Conservation (phyloP, 2,113 vertebrate species). For the Vanacampus margaritifer region DNA sequence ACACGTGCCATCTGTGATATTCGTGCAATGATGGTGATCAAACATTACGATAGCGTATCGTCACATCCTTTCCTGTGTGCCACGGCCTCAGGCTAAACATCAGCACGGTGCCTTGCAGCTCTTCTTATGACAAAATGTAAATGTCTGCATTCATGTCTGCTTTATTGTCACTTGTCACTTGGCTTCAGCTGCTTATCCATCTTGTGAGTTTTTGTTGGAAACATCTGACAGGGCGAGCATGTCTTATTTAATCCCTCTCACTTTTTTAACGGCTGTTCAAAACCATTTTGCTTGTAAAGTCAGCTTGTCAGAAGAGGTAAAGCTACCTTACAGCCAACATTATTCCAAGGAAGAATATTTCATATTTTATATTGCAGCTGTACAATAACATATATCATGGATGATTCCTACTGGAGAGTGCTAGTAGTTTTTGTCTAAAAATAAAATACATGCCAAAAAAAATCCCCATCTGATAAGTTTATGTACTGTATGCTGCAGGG, state of each 20-base stretch:
- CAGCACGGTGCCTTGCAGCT: slow-evolving; percentile 49
- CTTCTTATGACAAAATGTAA: slow-evolving; percentile 63
- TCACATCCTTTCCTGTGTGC: slow-evolving; percentile 59
- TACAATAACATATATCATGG: background rate
- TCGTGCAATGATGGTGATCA: slow-evolving; percentile 57
- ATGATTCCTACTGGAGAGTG: background rate
- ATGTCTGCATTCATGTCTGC: slow-evolving; percentile 51
- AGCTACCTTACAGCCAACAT: background rate
- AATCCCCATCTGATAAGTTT: background rate
- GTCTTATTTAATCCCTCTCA: slow-evolving; percentile 2
- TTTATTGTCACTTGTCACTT: slow-evolving; percentile 25
- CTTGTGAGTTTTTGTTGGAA: slow-evolving; percentile 30
- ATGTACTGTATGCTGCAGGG: background rate
- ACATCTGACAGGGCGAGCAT: slow-evolving; percentile 8
- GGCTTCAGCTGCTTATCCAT: slow-evolving; percentile 31
- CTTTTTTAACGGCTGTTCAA: slow-evolving; percentile 7
- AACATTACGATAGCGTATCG: slow-evolving; percentile 56
- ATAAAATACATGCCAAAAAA: background rate
- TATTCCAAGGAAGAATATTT: background rate
- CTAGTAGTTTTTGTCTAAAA: background rate
- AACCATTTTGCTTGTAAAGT: background rate
- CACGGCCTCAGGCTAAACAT: slow-evolving; percentile 64
- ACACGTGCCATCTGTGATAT: slow-evolving; percentile 42
- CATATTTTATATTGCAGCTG: background rate
- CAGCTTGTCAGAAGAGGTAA: background rate